Evolutionary conservation across 2,797 vertebrate species (phyloP).

Genomic region (Onychomys arenicola): DNA sequence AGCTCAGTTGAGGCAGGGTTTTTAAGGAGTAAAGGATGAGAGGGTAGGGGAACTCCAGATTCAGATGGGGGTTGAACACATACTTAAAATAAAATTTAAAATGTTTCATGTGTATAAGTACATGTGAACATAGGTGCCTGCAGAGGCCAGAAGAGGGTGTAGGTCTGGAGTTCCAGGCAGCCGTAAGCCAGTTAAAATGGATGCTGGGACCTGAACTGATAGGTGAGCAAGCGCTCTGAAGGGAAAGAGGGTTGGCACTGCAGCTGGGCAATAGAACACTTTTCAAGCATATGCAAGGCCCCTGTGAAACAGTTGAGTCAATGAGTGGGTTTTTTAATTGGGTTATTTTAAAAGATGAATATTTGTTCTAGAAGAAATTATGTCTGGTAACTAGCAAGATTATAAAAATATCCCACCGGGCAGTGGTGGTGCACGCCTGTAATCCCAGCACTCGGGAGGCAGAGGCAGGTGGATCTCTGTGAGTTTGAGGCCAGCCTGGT

Average conservation of each 20-base stretch:
- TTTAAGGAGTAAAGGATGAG: too few relatives aligned
- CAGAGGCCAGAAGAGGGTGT: background rate
- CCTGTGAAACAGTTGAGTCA: background rate
- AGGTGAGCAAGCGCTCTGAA: background rate
- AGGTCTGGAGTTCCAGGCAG: background rate
- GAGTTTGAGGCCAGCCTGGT: too few relatives aligned
- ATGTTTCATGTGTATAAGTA: background rate
- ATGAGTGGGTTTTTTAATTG: background rate
- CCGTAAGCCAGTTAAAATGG: background rate
- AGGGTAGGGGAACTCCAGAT: too few relatives aligned
- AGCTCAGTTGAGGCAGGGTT: too few relatives aligned
- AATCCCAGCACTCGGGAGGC: too few relatives aligned
- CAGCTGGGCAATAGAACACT: background rate
- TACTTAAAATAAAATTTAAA: background rate
- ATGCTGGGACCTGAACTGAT: background rate
- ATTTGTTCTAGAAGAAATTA: slow-evolving; percentile 6
- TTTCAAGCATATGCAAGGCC: too few relatives aligned
- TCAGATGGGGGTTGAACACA: background rate
- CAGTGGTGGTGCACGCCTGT: too few relatives aligned
- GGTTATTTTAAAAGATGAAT: background rate
- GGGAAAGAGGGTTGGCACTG: background rate
- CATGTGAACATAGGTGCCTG: background rate
- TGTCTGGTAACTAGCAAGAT: background rate
- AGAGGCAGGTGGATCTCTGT: too few relatives aligned
- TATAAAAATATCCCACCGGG: too few relatives aligned